These are phyloP conservation scores for Micromys minutus DNA, from an alignment of 2,113 vertebrate genomes.

Conservation along the genomic window DNA sequence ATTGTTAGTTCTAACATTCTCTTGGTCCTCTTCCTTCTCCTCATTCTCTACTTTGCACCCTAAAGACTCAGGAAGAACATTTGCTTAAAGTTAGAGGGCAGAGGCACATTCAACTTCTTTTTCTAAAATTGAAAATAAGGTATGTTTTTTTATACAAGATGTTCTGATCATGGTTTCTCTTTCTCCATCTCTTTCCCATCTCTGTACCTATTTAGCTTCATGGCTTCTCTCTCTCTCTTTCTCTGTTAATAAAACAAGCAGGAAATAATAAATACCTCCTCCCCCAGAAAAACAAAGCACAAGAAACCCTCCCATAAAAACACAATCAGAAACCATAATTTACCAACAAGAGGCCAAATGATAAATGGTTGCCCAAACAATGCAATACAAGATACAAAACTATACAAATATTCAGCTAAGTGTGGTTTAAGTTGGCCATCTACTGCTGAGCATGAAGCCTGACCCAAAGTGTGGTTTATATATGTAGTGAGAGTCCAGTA, in stretches of 20 bases:
- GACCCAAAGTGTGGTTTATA: background rate
- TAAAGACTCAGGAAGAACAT: background rate
- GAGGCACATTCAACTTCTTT: background rate
- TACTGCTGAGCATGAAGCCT: background rate
- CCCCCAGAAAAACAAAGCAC: background rate
- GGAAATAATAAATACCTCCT: background rate
- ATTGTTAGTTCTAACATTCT: constrained; percentile 22
- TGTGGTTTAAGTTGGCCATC: background rate
- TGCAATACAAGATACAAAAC: background rate
- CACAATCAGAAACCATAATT: background rate
- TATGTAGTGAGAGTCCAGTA: background rate
- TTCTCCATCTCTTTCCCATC: background rate
- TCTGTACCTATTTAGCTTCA: background rate
- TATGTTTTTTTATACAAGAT: background rate
- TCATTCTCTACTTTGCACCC: background rate
- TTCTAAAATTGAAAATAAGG: background rate
- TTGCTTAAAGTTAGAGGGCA: background rate
- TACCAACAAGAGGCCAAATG: background rate
- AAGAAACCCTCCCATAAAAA: background rate
- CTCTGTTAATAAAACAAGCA: background rate
- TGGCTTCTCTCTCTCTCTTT: background rate
- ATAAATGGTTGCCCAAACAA: background rate
- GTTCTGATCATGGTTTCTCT: background rate
- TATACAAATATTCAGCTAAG: background rate
- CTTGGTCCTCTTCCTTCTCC: background rate